Percentiles rank a stretch among this genome's conserved stretches.
phyloP scores from a whole-genome alignment of 2,113 vertebrate species.

The Callipepla squamata region DNA sequence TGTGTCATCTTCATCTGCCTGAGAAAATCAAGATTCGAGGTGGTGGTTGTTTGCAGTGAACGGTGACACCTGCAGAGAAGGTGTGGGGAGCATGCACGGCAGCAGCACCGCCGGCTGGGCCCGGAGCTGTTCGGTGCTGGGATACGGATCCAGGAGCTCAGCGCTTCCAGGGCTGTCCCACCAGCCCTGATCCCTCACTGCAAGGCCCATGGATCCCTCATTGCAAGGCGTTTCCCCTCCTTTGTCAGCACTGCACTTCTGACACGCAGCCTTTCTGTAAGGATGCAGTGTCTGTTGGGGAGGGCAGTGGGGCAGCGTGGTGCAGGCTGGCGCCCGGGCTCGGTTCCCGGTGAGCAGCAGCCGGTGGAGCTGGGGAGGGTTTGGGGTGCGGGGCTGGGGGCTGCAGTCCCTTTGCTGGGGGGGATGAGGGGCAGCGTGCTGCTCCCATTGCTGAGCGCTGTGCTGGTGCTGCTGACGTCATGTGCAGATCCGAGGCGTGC shows the following conservation, averaged over 20 bases:
- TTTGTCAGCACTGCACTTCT: background rate
- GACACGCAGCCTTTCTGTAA: rapidly evolving
- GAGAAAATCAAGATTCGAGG: background rate
- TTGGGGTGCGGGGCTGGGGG: background rate
- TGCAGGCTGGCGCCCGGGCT: rapidly evolving
- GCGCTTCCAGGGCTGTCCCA: background rate
- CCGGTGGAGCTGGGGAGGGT: rapidly evolving
- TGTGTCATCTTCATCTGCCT: background rate
- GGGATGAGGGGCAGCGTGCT: no score
- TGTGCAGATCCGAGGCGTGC: background rate
- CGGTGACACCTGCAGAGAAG: background rate
- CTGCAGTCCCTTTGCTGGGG: no score
- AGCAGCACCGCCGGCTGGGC: background rate
- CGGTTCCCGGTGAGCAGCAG: background rate
- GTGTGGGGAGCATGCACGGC: background rate
- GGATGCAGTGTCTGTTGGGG: rapidly evolving
- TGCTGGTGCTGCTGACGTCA: background rate
- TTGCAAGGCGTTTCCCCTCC: rapidly evolving
- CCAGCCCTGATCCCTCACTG: no score
- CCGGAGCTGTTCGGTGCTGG: background rate
- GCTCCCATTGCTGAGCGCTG: background rate
- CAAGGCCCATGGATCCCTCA: no score
- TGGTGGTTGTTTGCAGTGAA: background rate
- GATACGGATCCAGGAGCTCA: no score
- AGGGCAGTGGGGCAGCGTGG: rapidly evolving